These are phyloP conservation scores for Alloscopus bannaensis DNA, from an alignment of 2,888 invertebrate genomes.

Conservation along the genomic window DNA sequence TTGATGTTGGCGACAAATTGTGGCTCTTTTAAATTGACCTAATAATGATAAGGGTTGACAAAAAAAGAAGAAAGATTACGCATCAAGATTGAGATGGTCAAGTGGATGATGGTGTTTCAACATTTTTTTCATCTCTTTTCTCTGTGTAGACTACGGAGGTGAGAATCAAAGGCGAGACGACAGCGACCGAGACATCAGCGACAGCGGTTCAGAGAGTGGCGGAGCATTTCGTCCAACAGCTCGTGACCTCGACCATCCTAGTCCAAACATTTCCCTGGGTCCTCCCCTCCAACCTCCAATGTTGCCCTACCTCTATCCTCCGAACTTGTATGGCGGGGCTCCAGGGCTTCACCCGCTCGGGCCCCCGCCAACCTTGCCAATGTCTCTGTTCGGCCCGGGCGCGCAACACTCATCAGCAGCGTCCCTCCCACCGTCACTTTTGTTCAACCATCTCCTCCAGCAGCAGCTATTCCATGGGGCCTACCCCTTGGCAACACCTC, in stretches of 20 bases:
- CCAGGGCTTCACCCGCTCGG: conserved; percentile 76
- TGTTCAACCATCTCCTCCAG: conserved; percentile 74
- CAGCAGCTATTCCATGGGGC: conserved; percentile 73
- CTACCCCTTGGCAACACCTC: conserved; percentile 73
- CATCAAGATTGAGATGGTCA: no score
- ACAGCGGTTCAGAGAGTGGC: conserved; percentile 76
- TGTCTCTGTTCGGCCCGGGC: conserved; percentile 80
- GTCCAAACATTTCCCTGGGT: conserved; percentile 95
- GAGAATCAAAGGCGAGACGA: conserved; percentile 74
- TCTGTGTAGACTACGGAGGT: conserved; percentile 67
- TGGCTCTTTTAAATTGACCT: neutral
- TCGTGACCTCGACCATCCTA: conserved; percentile 80
- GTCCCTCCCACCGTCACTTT: conserved; percentile 74
- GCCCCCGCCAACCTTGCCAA: conserved; percentile 79
- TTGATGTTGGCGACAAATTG: neutral
- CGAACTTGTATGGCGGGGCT: conserved; percentile 85
- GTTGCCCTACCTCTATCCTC: conserved; percentile 94
- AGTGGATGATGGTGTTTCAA: neutral
- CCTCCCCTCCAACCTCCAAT: conserved; percentile 94
- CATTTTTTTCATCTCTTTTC: conserved; percentile 20
- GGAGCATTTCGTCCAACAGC: conserved; percentile 73
- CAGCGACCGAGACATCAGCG: conserved; percentile 74
- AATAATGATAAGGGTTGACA: conserved; percentile 24
- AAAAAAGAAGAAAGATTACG: neutral
- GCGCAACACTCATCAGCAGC: conserved; percentile 78